Base-by-base conservation (phyloP, 2,797 vertebrate species). In the Sibirionetta formosa region DNA sequence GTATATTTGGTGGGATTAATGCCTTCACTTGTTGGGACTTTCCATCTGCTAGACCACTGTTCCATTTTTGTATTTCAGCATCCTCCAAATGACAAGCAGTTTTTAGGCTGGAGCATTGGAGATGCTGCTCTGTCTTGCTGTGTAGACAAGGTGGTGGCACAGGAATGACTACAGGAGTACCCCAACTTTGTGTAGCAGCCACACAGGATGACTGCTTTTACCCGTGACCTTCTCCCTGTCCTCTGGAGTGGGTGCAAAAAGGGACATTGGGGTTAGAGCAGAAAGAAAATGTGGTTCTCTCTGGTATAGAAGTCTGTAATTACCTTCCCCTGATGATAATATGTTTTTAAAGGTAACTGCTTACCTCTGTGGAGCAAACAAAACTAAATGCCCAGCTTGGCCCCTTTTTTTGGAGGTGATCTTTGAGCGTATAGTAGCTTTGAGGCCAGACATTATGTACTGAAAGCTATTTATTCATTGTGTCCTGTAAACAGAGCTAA, bases 401-500 rank as follows among this genome's bases (percentile, higher is more conserved):
- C 23, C 2, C 24, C 0, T 70, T 42, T 72, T 72, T 85, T 63
- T 90, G 75, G 42, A 90, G 73, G 81, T 93, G 60, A 82, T 92
- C 60, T 88, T 77, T 48, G 8, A 64, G 27, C 4, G 2, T 51
- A 63, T 50, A 50, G 48, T 29, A 90, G 86, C 51, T 91, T 33
- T 84, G 93, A 87, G 88, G 78, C 24, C 60, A 85, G 31, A 29
- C 2, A 1, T 3, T 33, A 16, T 40, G 22, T 51, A 33, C 33
- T 12, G 23, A 53, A 27, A 70, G 22, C 53, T 50, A 0, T 77
- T 82, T 61, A 72, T 76, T 83, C 26, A 26, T 76, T 76, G 44
- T 26, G 35, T 82, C 81, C 40, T 87, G 68, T 68, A 85, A 85
- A 85, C 60, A 89, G 38, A 66, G 40, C 27, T 71, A 89, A 86